Base-by-base conservation (phyloP, 1,140 invertebrate genomes). In the Temnothorax curvispinosus region DNA sequence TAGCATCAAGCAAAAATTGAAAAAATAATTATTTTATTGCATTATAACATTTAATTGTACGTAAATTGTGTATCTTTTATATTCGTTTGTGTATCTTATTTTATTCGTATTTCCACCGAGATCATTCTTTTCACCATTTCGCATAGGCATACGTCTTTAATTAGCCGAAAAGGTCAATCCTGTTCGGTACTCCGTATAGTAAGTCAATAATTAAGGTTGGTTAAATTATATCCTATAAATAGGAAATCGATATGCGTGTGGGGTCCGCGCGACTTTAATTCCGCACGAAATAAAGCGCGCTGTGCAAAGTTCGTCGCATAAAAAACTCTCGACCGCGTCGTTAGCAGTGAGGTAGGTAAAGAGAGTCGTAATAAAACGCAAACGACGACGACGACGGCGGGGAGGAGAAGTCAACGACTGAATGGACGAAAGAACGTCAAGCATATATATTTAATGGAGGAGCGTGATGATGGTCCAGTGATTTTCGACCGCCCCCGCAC, bases 151-250 rank as follows among this genome's bases (percentile, higher is more conserved):
- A 72, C 41, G 32, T 21, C 13, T 56, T 7, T 67, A 67, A 87
- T 88, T 86, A 54, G 18, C 27, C 44, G 58, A 50, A 41, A 11
- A 27, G 27, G 35, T 50, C 13, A 80, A 64, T 65, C 35, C 21
- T 52, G 72, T 38, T 21, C 44, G 27, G 2, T 56, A 41, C 13
- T 47, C 35, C 50, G 3, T 18, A 27, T 27, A 65, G 44, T 65
- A 58, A 88, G 85, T 32, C 52, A 44, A 56, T 47, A 60, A 89
- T 81, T 85, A 89, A 69, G 18, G 58, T 47, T 52, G 44, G 44
- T 89, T 81, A 89, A 90, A 91, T 91, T 88, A 69, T 58, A 67
- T 56, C n/a, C 87, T 80, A 82, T 86, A 86, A 86, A 87, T 90
- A 91, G 89, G 67, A 88, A 84, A 87, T 91, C 88, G 81, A 88